A percentile compares a stretch with the other conserved stretches of the same genome.
Conservation (phyloP, 1,140 invertebrate genomes). For the Colletes latitarsis region DNA sequence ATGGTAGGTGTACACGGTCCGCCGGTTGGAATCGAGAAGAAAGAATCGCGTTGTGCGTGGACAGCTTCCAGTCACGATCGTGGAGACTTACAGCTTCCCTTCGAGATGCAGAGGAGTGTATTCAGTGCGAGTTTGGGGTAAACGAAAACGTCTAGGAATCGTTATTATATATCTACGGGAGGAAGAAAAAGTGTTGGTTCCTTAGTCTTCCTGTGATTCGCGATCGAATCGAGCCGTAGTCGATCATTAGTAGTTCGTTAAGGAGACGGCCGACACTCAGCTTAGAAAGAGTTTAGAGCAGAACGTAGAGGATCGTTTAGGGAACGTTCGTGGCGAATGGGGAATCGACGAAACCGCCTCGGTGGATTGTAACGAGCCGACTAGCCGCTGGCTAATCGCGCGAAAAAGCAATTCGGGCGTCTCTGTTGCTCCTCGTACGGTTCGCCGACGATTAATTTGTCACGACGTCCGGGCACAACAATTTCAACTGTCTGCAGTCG, state of each 20-base stretch:
- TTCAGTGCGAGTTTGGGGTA: background rate
- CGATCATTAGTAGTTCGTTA: too few relatives aligned
- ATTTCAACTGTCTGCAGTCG: slow-evolving; percentile 63
- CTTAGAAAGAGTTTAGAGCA: too few relatives aligned
- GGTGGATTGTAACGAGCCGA: slow-evolving; percentile 1
- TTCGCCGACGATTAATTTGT: slow-evolving; percentile 65
- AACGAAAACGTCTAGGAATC: background rate
- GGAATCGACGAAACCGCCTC: background rate
- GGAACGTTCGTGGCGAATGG: background rate
- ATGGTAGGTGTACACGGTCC: slow-evolving; percentile 18
- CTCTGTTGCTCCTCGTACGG: background rate
- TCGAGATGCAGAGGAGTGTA: background rate
- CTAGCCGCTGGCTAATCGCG: slow-evolving; percentile 8
- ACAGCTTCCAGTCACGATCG: too few relatives aligned
- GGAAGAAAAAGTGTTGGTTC: too few relatives aligned
- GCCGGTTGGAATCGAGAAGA: background rate
- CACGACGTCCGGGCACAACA: slow-evolving; percentile 55
- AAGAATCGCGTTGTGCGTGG: background rate
- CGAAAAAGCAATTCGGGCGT: slow-evolving; percentile 49
- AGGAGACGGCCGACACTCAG: too few relatives aligned
- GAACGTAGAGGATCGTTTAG: too few relatives aligned
- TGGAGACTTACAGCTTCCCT: too few relatives aligned
- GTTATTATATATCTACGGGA: too few relatives aligned
- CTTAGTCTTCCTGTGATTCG: too few relatives aligned
- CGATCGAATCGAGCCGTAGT: too few relatives aligned